Evolutionary conservation across 2,113 vertebrate species (phyloP), one percentile per base, ranked within the genome.

Genomic region (Pangasianodon gigas): DNA sequence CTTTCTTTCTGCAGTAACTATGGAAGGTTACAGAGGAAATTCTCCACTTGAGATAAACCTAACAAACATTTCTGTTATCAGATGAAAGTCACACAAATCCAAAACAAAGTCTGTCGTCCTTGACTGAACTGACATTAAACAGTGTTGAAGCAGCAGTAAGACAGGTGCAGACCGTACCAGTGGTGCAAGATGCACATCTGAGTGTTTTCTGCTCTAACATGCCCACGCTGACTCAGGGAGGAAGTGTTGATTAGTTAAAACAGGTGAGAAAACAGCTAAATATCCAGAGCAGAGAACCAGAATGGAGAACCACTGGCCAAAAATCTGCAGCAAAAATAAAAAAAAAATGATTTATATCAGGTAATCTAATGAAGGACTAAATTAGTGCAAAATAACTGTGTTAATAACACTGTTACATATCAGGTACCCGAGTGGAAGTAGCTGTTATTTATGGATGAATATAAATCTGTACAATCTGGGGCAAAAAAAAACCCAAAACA

Each of bases 61-160:
- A 74, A 46, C 85, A 58, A 60, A n/a, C n/a, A 1, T 75, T 52
- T 75, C 51, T 24, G 54, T 80, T 87, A 48, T 87, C 74, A 62
- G 51, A n/a, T n/a, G 24, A 65, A 58, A 44, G 69, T 87, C n/a
- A 58, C 24, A 46, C 77, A 80, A 51, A 29, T 24, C 44, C 51
- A 58, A 56, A 52, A 1, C 52, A 46, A 56, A 51, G 3, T 37
- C 51, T 56, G 48, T 8, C 26, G 86, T 87, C 86, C 86, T 87
- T 87, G 52, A n/a, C 54, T 44, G 24, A 56, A 19, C 10, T 48
- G 52, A 79, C 56, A 48, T 74, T 71, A 67, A 51, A 48, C n/a
- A 32, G 21, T 74, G 86, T 48, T 41, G 54, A 60, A 62, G 41
- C 51, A 75, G 69, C 67, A 87, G 19, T 19, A 41, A 24, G 41